A percentile compares a stretch with the other conserved stretches of the same genome.
phyloP scores from a whole-genome alignment of 2,888 invertebrate genomes.

The Ganaspis brasiliensis region DNA sequence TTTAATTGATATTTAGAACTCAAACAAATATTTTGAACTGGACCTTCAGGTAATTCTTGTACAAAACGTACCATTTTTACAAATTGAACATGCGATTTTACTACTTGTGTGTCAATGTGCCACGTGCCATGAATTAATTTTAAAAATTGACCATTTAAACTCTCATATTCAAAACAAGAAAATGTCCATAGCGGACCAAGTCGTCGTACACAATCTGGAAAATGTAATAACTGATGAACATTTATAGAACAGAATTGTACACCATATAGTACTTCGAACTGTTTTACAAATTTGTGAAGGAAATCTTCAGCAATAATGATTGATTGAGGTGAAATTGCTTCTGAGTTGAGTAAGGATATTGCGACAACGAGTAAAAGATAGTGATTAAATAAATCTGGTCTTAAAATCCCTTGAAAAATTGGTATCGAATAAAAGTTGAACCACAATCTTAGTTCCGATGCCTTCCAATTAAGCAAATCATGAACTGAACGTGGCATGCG shows the following conservation, averaged over 20 bases:
- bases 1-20: not conserved
- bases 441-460: slow-evolving; percentile 57
- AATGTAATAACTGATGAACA: slow-evolving; percentile 53
- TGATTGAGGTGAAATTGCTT: slow-evolving; percentile 24
- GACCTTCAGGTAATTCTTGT: not conserved
- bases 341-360: slow-evolving; percentile 45
- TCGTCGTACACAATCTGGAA: slow-evolving; percentile 30
- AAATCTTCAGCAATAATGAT: slow-evolving; percentile 37
- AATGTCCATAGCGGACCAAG: slow-evolving; percentile 24
- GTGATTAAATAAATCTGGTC: slow-evolving; percentile 41
- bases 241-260: slow-evolving; percentile 51
- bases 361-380: slow-evolving; percentile 18
- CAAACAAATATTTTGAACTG: not conserved
- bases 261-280: slow-evolving; percentile 54
- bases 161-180: slow-evolving; percentile 26
- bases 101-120: slow-evolving; percentile 48
- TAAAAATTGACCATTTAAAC: slow-evolving; percentile 25
- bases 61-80: not conserved
- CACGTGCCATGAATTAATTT: slow-evolving; percentile 9
- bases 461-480: slow-evolving; percentile 61
- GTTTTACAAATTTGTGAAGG: slow-evolving; percentile 47
- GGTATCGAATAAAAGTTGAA: slow-evolving; percentile 50
- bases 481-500: slow-evolving; percentile 51
- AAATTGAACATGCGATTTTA: slow-evolving; percentile 14
- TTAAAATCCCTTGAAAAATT: slow-evolving; percentile 34